Evolutionary conservation across 1,140 invertebrate genomes (phyloP).

Genomic region (Dendrolimus punctatus): DNA sequence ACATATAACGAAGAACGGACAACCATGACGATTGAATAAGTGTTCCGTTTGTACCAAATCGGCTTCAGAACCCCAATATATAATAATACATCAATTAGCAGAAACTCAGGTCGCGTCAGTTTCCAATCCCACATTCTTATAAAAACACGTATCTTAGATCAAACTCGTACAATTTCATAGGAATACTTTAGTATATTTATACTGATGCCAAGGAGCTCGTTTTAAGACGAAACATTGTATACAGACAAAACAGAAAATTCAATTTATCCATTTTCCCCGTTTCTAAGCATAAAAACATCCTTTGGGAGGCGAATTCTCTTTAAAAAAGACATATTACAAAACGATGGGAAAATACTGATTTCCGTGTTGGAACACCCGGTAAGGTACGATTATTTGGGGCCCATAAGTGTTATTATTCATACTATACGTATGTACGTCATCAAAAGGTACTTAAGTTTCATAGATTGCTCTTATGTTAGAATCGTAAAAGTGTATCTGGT

Average conservation of each 20-base stretch:
- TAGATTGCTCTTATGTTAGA: no score
- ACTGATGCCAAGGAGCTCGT: neutral
- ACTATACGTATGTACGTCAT: slow-evolving; percentile 1
- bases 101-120: no score
- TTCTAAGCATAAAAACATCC: slow-evolving; percentile 21
- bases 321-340: slow-evolving; percentile 19
- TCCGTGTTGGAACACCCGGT: neutral
- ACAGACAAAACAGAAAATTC: slow-evolving; percentile 24
- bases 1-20: no score
- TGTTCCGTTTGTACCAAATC: no score
- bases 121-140: no score
- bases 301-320: slow-evolving; percentile 17
- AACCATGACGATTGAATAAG: no score
- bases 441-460: slow-evolving; percentile 8
- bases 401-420: no score
- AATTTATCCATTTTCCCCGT: slow-evolving; percentile 24
- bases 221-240: slow-evolving; percentile 9
- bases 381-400: no score
- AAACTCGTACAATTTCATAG: slow-evolving; percentile 1
- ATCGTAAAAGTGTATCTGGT: no score
- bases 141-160: no score
- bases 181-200: neutral
- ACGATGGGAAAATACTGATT: slow-evolving; percentile 11
- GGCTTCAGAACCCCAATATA: no score
- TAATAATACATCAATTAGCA: no score